A percentile compares a stretch with the other conserved stretches of the same genome.
These are phyloP conservation scores for Eucriotettix oculatus DNA, from an alignment of 2,888 invertebrate species.

Conservation along the genomic window DNA sequence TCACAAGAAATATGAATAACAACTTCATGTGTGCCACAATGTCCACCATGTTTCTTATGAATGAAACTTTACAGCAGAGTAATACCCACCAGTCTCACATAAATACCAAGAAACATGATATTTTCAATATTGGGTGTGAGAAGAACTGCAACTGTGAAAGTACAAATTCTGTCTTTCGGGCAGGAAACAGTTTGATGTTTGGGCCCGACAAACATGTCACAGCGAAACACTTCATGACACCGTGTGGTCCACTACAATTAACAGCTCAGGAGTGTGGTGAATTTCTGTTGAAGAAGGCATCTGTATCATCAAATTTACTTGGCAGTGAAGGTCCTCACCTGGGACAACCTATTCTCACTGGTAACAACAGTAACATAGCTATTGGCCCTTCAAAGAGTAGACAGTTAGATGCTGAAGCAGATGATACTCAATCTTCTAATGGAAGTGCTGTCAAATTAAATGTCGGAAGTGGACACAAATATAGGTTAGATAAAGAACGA, in stretches of 20 bases:
- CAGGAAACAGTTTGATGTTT: conserved; percentile 25
- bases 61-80: conserved; percentile 13
- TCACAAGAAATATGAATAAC: conserved; percentile 11
- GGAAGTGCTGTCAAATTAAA: background rate
- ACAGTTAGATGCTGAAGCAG: background rate
- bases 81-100: conserved; percentile 8
- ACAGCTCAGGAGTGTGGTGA: conserved; percentile 65
- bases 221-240: conserved; percentile 49
- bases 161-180: conserved; percentile 22
- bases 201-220: conserved; percentile 25
- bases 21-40: conserved; percentile 11
- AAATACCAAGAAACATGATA: conserved; percentile 14
- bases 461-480: conserved; percentile 1
- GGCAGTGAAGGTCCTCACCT: conserved; percentile 2
- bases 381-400: conserved; percentile 4
- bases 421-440: background rate
- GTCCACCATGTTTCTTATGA: conserved; percentile 14
- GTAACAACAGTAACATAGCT: background rate
- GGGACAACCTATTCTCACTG: background rate
- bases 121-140: conserved; percentile 15
- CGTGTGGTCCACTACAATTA: conserved; percentile 52
- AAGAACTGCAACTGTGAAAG: conserved; percentile 26
- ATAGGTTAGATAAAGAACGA: conserved; percentile 16
- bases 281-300: conserved; percentile 56
- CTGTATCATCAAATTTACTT: conserved; percentile 25